phyloP scores from a whole-genome alignment of 2,888 invertebrate species.

The Drosophila conformis region DNA sequence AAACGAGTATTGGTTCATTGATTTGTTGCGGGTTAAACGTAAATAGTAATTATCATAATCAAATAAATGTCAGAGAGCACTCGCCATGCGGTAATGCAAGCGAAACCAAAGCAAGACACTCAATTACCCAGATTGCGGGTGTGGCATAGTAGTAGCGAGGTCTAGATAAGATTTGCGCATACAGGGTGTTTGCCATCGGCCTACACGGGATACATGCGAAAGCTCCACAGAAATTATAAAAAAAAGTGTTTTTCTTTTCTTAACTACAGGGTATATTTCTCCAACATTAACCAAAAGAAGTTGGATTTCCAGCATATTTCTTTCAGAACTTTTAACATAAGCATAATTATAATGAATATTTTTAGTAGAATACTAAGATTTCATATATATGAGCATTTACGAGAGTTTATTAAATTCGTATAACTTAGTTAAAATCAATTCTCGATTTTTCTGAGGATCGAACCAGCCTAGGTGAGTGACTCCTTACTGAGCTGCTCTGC shows the following conservation, averaged over 20 bases:
- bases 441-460: background rate
- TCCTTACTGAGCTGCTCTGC: background rate
- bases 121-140: constrained; percentile 70
- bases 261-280: background rate
- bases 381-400: background rate
- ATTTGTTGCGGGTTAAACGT: background rate
- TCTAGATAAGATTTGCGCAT: constrained; percentile 63
- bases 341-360: background rate
- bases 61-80: background rate
- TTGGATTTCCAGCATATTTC: background rate
- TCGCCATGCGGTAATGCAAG: background rate
- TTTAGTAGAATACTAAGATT: background rate
- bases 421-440: background rate
- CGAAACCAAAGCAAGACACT: constrained; percentile 44
- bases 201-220: background rate
- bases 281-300: background rate
- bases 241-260: background rate
- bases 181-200: constrained; percentile 54
- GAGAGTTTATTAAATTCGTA: background rate
- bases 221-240: background rate
- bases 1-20: background rate
- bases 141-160: constrained; percentile 42
- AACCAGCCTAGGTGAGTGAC: background rate
- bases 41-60: background rate
- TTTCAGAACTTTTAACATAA: background rate